These are phyloP conservation scores for Artemisiospiza belli DNA, from an alignment of 2,113 vertebrate genomes.

Conservation along the genomic window DNA sequence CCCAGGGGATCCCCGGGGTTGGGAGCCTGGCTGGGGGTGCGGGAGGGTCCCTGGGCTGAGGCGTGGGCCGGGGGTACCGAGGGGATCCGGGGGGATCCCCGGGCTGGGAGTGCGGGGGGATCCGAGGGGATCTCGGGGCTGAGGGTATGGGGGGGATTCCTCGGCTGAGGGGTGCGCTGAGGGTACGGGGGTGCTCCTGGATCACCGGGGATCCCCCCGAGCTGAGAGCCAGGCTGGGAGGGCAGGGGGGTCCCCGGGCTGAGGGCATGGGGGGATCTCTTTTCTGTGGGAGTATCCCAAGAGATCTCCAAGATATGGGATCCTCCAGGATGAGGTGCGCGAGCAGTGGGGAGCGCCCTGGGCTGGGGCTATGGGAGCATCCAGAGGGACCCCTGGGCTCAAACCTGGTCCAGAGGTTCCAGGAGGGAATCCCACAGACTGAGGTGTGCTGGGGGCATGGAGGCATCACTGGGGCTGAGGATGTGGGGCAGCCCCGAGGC, in stretches of 20 bases:
- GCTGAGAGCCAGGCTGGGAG: not conserved
- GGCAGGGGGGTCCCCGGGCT: not conserved
- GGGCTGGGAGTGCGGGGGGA: not conserved
- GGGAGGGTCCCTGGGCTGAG: not conserved
- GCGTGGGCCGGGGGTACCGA: rapidly evolving
- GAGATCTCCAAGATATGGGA: not conserved
- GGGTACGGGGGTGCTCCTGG: no score
- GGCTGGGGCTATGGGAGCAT: not conserved
- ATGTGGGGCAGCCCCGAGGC: rapidly evolving
- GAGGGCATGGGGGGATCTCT: not conserved
- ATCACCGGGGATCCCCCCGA: not conserved
- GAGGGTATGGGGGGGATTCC: no score
- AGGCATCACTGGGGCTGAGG: not conserved
- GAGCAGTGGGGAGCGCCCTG: not conserved
- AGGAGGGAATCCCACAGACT: rapidly evolving
- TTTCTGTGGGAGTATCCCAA: not conserved
- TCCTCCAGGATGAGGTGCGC: not conserved
- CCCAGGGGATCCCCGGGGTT: rapidly evolving
- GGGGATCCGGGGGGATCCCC: not conserved
- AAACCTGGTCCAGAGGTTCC: not conserved
- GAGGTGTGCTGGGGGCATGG: not conserved
- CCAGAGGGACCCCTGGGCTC: not conserved
- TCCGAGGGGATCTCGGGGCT: rapidly evolving
- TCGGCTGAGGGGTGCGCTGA: no score
- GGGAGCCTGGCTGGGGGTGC: no score